Percentiles rank a stretch among this genome's conserved stretches.
Evolutionary conservation across 2,888 invertebrate genomes (phyloP).

Genomic region (Phania funesta): DNA sequence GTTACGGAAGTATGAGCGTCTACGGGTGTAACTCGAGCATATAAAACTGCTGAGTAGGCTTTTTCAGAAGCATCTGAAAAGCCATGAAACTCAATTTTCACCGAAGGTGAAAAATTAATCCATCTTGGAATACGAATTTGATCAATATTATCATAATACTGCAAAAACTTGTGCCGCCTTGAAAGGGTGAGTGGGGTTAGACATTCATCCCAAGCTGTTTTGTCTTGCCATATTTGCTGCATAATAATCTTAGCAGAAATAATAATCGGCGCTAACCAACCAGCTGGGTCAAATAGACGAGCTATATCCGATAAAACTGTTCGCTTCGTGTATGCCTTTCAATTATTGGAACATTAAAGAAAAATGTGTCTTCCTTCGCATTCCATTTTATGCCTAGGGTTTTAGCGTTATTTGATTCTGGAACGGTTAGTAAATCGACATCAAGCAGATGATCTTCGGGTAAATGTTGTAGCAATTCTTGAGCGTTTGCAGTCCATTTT

Average conservation of each 20-base stretch:
- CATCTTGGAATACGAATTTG: slow-evolving; percentile 2
- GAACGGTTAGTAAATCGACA: neutral
- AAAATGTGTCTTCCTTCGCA: slow-evolving; percentile 11
- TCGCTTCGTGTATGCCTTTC: slow-evolving; percentile 4
- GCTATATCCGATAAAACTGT: neutral
- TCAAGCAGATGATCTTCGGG: neutral
- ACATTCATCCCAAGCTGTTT: slow-evolving; percentile 13
- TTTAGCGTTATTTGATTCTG: neutral
- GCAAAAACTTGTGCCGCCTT: neutral
- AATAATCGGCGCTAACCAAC: neutral
- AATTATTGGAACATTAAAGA: neutral
- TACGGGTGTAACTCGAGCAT: slow-evolving; percentile 1
- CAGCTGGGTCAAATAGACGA: slow-evolving; percentile 1
- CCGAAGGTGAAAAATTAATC: neutral
- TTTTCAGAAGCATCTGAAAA: slow-evolving; percentile 16
- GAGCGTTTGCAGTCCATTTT: slow-evolving; percentile 3
- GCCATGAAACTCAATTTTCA: slow-evolving; percentile 4
- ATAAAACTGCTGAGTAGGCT: neutral
- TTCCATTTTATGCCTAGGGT: neutral
- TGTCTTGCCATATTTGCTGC: slow-evolving; percentile 11
- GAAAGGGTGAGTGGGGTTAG: neutral
- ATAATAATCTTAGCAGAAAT: slow-evolving; percentile 8
- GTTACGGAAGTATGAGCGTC: neutral
- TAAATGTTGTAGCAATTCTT: neutral
- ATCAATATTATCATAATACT: slow-evolving; percentile 10